Base-by-base conservation (phyloP, 2,888 invertebrate species). In the Cantharis flavilabris region DNA sequence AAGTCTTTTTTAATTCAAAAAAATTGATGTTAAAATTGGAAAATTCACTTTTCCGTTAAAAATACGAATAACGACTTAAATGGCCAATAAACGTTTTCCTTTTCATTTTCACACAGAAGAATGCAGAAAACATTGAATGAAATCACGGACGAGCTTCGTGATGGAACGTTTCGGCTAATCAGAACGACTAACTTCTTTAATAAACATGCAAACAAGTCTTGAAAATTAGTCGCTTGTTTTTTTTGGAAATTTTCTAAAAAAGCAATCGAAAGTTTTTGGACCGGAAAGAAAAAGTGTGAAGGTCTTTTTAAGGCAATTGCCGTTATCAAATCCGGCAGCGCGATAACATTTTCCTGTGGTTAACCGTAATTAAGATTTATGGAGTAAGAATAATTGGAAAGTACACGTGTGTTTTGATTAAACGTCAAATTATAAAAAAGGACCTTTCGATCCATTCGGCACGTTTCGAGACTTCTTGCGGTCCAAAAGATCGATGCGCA, bases 401-500 rank as follows among this genome's bases (percentile, higher is more conserved):
- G 30, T 70, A 69, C 73, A 73, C 73, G 73, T 73, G 73, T 69
- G 70, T 28, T 63, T 33, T 72, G 75, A 75, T 75, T 72, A 70
- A 74, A 75, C 77, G 71, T 74, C 70, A 74, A 71, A 67, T 72
- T 70, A 73, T 77, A 72, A 79, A 62, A 79, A 75, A 62, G 69
- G 67, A 73, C 69, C 69, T 71, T 72, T 64, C 73, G 73, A 72
- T 72, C 74, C 80, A 76, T 73, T 82, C 82, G 81, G 81, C 77
- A 72, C 76, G 78, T 73, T 78, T 81, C 83, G 83, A 80, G 80
- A 81, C 79, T 80, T 80, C 79, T 82, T 82, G 82, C 80, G 76
- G 73, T 76, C 77, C 76, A 79, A 80, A 82, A 81, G 84, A 84
- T 84, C 84, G 84, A 84, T 84, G 84, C 83, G 83, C 84, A 82